Conservation (phyloP, 2,888 invertebrate genomes). For the Rhingia campestris region DNA sequence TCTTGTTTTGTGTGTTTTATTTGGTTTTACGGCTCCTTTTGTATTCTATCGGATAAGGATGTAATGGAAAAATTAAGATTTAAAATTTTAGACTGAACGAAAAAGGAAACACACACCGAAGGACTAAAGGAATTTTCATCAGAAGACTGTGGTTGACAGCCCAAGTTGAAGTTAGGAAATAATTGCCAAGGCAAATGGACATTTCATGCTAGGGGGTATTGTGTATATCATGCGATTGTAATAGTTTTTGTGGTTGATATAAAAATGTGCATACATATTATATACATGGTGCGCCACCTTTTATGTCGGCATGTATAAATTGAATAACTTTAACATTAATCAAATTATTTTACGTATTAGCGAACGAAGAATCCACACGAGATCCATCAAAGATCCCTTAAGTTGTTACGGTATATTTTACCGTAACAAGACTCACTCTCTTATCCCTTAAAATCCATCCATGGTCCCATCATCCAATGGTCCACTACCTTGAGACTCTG, state of each 20-base stretch:
- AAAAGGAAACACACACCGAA: not conserved
- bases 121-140: slow-evolving; percentile 6
- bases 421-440: no score
- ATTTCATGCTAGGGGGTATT: not conserved
- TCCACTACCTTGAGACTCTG: no score
- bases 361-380: no score
- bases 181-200: slow-evolving; percentile 15
- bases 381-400: no score
- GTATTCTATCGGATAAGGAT: slow-evolving; percentile 41
- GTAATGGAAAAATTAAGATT: slow-evolving; percentile 35
- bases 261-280: no score
- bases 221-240: not conserved
- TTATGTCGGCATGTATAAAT: no score
- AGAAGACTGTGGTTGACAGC: slow-evolving; percentile 33
- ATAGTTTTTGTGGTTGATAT: not conserved
- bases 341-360: no score
- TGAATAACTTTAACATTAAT: no score
- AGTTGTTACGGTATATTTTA: no score
- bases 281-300: no score
- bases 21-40: slow-evolving; percentile 37
- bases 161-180: slow-evolving; percentile 9
- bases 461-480: no score
- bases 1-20: slow-evolving; percentile 40
- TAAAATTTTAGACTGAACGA: slow-evolving; percentile 19
- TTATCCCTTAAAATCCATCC: no score